phyloP scores from a whole-genome alignment of 2,113 vertebrate genomes.

The Cynocephalus volans region DNA sequence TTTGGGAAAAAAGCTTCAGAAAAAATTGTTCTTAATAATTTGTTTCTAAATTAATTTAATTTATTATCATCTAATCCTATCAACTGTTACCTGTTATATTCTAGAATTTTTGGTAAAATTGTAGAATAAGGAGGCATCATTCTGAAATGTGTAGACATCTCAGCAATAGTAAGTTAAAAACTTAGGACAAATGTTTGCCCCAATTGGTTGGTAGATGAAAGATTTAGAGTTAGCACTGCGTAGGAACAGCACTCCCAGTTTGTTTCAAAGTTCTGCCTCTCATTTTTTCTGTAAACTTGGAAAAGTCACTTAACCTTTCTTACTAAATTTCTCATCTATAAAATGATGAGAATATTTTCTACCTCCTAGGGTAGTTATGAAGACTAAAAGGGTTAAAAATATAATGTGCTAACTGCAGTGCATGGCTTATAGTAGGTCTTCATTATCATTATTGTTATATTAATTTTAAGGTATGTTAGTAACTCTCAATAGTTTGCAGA shows the following conservation, averaged over 20 bases:
- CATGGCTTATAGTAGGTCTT: background rate
- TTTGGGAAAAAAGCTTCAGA: conserved; percentile 36
- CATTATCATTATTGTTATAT: background rate
- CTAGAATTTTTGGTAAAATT: conserved; percentile 59
- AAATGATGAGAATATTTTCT: background rate
- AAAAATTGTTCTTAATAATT: conserved; percentile 29
- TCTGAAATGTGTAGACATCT: background rate
- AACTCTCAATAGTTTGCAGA: background rate
- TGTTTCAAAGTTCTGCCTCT: background rate
- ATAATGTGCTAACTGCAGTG: background rate
- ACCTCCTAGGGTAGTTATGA: background rate
- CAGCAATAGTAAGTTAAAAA: conserved; percentile 32
- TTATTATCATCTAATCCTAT: conserved; percentile 44
- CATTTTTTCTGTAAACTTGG: background rate
- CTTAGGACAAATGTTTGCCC: background rate
- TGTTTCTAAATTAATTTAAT: conserved; percentile 59
- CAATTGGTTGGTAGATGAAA: background rate
- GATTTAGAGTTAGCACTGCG: background rate
- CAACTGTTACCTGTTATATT: background rate
- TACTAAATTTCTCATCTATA: conserved; percentile 15
- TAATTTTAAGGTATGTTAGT: conserved; percentile 56
- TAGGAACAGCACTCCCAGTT: background rate
- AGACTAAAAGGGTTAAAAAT: conserved; percentile 33
- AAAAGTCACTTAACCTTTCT: conserved; percentile 8
- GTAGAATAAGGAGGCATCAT: background rate